Percentiles rank a stretch among this genome's conserved stretches.
These are phyloP conservation scores for Poicephalus gulielmi DNA, from an alignment of 2,113 vertebrate genomes.

Conservation along the genomic window DNA sequence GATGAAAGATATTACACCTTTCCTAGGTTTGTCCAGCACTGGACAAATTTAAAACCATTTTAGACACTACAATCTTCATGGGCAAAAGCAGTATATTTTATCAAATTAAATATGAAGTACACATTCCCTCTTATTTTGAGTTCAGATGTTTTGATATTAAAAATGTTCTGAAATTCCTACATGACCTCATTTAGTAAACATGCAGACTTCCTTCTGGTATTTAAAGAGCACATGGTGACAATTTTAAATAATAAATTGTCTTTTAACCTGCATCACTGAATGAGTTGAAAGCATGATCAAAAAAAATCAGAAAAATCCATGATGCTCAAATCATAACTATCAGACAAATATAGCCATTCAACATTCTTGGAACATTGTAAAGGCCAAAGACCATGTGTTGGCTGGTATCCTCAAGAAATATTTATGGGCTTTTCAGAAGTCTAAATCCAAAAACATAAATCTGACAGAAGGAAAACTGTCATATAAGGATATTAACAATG, in stretches of 20 bases:
- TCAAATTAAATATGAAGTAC: background rate
- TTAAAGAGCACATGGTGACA: background rate
- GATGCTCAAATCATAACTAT: background rate
- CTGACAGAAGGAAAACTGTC: background rate
- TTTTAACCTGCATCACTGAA: background rate
- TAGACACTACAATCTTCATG: background rate
- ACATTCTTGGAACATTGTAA: background rate
- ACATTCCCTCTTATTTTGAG: background rate
- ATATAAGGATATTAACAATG: background rate
- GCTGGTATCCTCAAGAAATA: background rate
- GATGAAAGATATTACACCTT: background rate
- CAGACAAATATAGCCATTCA: background rate
- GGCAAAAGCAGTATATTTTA: background rate
- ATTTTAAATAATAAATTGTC: background rate
- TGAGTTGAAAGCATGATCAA: background rate
- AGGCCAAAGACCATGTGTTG: background rate
- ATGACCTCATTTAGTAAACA: background rate
- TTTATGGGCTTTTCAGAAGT: background rate
- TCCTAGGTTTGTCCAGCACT: background rate
- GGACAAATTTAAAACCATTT: background rate
- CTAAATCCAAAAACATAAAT: background rate
- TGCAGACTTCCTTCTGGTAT: background rate
- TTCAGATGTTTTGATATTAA: background rate
- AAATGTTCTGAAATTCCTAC: background rate
- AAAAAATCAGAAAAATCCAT: background rate